phyloP scores from a whole-genome alignment of 1,140 invertebrate species.

The Drosophila tristis region DNA sequence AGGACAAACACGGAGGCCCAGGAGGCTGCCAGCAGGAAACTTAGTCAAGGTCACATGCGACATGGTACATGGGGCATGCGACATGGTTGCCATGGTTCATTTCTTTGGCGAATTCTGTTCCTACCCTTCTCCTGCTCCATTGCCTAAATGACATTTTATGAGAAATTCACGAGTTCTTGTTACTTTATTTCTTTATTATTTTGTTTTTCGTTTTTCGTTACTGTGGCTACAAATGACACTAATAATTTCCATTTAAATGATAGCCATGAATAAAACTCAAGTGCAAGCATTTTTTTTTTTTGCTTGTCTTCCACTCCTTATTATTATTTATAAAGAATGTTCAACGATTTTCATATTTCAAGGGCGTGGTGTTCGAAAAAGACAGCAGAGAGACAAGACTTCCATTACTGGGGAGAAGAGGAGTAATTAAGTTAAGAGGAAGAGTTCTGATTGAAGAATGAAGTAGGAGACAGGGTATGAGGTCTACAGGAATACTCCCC shows the following conservation, averaged over 20 bases:
- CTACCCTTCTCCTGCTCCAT: background rate
- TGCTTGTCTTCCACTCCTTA: constrained; percentile 14
- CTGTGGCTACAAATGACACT: constrained; percentile 73
- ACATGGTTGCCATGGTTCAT: constrained; percentile 54
- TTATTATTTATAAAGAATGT: constrained; percentile 13
- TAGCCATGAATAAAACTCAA: constrained; percentile 71
- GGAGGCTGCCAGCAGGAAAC: constrained; percentile 41
- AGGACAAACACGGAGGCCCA: constrained; percentile 32
- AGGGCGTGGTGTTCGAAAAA: background rate
- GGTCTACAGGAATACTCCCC: no score
- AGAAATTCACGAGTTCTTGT: constrained; percentile 62
- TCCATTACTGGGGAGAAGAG: background rate
- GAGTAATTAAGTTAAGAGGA: constrained; percentile 11
- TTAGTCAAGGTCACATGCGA: constrained; percentile 72
- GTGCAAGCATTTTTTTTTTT: constrained; percentile 54
- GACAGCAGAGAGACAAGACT: constrained; percentile 7
- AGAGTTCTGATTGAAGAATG: background rate
- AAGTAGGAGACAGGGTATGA: constrained; percentile 14
- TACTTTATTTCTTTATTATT: constrained; percentile 36
- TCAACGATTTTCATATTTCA: constrained; percentile 44
- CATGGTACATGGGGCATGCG: constrained; percentile 43
- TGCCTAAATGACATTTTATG: constrained; percentile 66
- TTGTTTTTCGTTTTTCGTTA: constrained; percentile 13
- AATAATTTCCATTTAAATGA: constrained; percentile 81
- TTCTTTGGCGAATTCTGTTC: constrained; percentile 4